Evolutionary conservation across 2,113 vertebrate species (phyloP).

Genomic region (Laterallus jamaicensis): DNA sequence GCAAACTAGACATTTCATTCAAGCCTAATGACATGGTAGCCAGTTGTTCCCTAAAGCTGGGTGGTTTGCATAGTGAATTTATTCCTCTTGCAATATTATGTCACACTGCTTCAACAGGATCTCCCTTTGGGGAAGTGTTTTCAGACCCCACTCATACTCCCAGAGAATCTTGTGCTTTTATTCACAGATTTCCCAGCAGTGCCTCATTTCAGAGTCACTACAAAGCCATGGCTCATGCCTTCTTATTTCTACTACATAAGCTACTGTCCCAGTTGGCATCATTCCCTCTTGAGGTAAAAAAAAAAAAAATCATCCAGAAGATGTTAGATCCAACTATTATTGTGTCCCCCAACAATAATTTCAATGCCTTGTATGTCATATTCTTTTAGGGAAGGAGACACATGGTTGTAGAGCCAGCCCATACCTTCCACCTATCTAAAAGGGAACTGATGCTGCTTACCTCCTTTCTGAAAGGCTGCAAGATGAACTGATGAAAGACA

Average conservation of each 20-base stretch:
- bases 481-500: not conserved
- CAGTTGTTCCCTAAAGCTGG: slow-evolving; percentile 28
- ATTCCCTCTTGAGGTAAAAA: not conserved
- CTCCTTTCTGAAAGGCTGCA: not conserved
- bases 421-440: not conserved
- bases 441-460: not conserved
- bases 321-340: not conserved
- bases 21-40: not conserved
- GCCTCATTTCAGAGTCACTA: not conserved
- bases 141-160: not conserved
- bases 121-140: not conserved
- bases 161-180: not conserved
- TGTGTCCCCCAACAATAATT: not conserved
- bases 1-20: not conserved
- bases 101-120: not conserved
- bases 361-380: not conserved
- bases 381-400: not conserved
- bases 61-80: not conserved
- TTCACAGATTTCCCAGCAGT: not conserved
- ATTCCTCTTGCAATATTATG: not conserved
- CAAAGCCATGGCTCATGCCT: not conserved
- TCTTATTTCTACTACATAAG: not conserved
- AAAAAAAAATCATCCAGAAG: not conserved
- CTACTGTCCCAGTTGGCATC: not conserved
- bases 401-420: not conserved